Evolutionary conservation across 2,888 invertebrate species (phyloP), one percentile per base, ranked within the genome.

Genomic region (Drosophila trichaetosa): DNA sequence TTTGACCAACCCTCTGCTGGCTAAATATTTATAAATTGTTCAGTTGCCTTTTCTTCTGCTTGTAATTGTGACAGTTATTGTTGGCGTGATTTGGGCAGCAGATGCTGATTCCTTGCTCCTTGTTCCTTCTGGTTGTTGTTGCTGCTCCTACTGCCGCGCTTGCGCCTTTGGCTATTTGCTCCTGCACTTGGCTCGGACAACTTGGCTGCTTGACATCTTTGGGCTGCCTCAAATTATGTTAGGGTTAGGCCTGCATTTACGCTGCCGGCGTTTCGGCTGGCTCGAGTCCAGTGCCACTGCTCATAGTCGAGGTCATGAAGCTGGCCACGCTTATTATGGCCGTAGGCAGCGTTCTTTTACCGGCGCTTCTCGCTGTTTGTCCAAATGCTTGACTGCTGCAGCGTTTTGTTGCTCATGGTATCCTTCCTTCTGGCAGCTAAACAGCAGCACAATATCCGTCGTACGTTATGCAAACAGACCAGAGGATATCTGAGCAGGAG

Each of bases 11-110:
- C 49, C 42, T 75, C 56, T 74, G 73, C 82, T 84, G 80, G 80
- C 89, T 85, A 91, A 91, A 92, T 91, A 91, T 91, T 91, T 91
- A 84, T 90, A 90, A 84, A 90, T 90, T 92, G 90, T 92, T 79
- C 83, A 86, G 73, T 62, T 58, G 33, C 54, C 38, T 61, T 70
- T 57, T 38, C 52, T 54, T 18, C 31, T 51, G 53, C 16, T 48
- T 67, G 75, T 73, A 69, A 67, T 69, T 76, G 80, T 82, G 80
- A 80, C 80, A 77, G 77, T 59, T 79, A 72, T 79, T 67, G 63
- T 62, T 59, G 81, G 76, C 80, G 67, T 80, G 71, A 81, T 80
- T 72, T 53, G 46, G 66, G 57, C 78, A 75, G 69, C 82, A 60
- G 75, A 46, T 58, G 63, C 51, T 57, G 42, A 31, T 42, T 57